phyloP scores from a whole-genome alignment of 2,888 invertebrate genomes.

The Plebejus melissa region DNA sequence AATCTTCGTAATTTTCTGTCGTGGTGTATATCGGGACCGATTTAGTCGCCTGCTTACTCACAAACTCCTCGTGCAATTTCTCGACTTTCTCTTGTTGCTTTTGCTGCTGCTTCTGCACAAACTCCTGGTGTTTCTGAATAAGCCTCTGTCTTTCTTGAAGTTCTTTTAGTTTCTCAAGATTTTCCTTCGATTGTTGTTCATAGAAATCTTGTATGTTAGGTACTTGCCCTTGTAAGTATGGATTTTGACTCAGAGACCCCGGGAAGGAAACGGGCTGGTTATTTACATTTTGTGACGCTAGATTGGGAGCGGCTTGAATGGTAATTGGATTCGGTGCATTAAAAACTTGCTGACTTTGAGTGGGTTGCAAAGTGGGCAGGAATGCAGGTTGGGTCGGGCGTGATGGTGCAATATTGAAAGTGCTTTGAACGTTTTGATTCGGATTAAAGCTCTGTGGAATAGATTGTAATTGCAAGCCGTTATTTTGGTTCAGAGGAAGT shows the following conservation, averaged over 20 bases:
- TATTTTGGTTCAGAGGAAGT: constrained; percentile 51
- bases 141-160: constrained; percentile 85
- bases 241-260: constrained; percentile 51
- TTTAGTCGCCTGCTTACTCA: constrained; percentile 84
- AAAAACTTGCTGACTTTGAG: constrained; percentile 55
- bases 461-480: constrained; percentile 6
- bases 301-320: constrained; percentile 70
- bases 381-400: constrained; percentile 65
- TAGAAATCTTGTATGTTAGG: constrained; percentile 77
- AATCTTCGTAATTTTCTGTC: constrained; percentile 70
- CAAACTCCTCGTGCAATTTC: constrained; percentile 84
- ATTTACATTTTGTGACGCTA: constrained; percentile 59
- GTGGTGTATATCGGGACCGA: constrained; percentile 72
- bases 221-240: constrained; percentile 72
- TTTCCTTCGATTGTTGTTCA: constrained; percentile 81
- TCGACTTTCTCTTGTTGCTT: constrained; percentile 88
- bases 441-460: constrained; percentile 50
- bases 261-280: constrained; percentile 66
- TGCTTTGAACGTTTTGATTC: constrained; percentile 48
- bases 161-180: constrained; percentile 81
- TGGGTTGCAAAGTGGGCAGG: constrained; percentile 57
- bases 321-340: constrained; percentile 65
- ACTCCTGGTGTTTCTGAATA: constrained; percentile 87
- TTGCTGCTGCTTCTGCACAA: constrained; percentile 88
- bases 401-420: constrained; percentile 59